Conservation (phyloP, 2,797 vertebrate species). For the Peromyscus eremicus region DNA sequence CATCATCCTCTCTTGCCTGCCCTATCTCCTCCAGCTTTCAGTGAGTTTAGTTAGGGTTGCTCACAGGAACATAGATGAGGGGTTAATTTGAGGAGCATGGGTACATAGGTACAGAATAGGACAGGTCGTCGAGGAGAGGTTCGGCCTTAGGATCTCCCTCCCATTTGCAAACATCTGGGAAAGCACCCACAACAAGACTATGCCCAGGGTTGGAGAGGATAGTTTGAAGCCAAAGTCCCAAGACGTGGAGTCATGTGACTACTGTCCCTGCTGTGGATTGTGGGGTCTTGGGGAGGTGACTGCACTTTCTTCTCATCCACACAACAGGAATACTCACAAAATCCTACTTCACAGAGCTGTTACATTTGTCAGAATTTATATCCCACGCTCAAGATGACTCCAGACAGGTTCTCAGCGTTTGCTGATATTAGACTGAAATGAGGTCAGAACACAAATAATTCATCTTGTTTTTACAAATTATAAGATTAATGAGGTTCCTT, state of each 20-base stretch:
- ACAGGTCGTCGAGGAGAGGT: too few relatives aligned
- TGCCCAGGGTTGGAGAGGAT: background rate
- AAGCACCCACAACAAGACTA: background rate
- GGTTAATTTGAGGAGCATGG: background rate
- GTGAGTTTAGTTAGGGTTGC: background rate
- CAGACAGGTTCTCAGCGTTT: background rate
- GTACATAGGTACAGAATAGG: background rate
- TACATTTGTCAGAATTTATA: background rate
- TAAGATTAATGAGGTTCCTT: slow-evolving; percentile 39
- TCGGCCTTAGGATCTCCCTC: background rate
- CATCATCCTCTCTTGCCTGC: background rate
- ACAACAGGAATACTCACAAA: background rate
- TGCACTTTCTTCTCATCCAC: background rate
- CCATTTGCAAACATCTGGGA: background rate
- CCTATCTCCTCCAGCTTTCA: background rate
- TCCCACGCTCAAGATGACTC: background rate
- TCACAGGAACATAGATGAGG: background rate
- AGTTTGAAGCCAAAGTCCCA: background rate
- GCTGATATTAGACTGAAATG: background rate
- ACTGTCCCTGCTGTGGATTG: too few relatives aligned
- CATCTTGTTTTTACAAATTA: slow-evolving; percentile 49
- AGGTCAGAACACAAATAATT: slow-evolving; percentile 12
- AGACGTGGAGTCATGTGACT: background rate
- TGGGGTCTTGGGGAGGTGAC: background rate
- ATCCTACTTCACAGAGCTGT: background rate